These are phyloP conservation scores for Aphidius colemani DNA, from an alignment of 2,888 invertebrate species.

Conservation along the genomic window DNA sequence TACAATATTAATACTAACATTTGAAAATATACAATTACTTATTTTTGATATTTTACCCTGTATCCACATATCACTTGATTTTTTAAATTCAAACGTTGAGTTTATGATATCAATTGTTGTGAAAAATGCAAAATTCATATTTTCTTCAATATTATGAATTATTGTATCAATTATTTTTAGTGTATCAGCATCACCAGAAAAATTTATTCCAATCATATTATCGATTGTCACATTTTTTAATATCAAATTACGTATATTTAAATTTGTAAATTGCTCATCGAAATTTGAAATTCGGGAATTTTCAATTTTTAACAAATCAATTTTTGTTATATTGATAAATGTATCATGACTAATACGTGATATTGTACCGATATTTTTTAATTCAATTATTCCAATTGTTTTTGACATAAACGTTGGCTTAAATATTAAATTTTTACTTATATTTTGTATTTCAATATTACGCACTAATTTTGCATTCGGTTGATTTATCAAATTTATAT, in stretches of 20 bases:
- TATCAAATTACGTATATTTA: conserved; percentile 35
- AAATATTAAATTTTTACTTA: conserved; percentile 39
- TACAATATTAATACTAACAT: conserved; percentile 44
- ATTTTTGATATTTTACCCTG: conserved; percentile 38
- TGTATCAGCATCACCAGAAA: conserved; percentile 37
- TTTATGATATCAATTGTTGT: conserved; percentile 38
- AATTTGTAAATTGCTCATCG: conserved; percentile 41
- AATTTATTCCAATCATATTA: conserved; percentile 37
- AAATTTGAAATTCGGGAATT: conserved; percentile 41
- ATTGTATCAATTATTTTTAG: conserved; percentile 40
- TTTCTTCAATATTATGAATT: conserved; percentile 38
- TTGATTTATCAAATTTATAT: conserved; percentile 40
- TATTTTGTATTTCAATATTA: conserved; percentile 43
- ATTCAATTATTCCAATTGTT: conserved; percentile 34
- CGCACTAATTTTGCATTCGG: conserved; percentile 35
- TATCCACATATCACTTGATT: conserved; percentile 41
- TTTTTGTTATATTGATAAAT: conserved; percentile 34
- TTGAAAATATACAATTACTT: conserved; percentile 41
- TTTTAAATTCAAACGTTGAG: conserved; percentile 42
- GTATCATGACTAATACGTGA: conserved; percentile 38
- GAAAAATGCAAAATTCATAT: conserved; percentile 43
- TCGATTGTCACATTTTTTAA: conserved; percentile 44
- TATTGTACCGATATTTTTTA: conserved; percentile 41
- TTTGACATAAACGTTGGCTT: conserved; percentile 34
- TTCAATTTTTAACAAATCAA: conserved; percentile 41